Conservation (phyloP, 2,797 vertebrate genomes). For the Scarus forsteni region DNA sequence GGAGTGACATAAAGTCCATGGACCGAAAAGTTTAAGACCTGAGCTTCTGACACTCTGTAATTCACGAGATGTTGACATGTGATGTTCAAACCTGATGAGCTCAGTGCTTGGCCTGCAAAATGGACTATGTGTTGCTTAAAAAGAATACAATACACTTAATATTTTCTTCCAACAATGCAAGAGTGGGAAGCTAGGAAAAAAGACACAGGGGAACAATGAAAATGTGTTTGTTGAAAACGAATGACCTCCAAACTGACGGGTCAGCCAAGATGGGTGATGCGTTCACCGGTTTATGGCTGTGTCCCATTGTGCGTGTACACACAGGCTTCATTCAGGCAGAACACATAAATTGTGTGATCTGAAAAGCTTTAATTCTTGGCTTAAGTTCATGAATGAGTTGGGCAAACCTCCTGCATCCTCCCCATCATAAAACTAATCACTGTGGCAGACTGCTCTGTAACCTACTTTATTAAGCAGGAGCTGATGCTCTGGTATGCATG, state of each 20-base stretch:
- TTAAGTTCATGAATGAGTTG: constrained; percentile 65
- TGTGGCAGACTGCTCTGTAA: constrained; percentile 37
- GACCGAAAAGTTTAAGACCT: constrained; percentile 6
- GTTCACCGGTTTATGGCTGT: constrained; percentile 59
- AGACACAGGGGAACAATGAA: constrained; percentile 21
- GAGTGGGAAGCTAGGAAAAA: constrained; percentile 23
- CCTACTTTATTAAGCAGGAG: constrained; percentile 46
- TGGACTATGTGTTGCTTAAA: constrained; percentile 3
- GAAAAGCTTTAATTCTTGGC: constrained; percentile 67
- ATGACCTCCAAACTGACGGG: constrained; percentile 43
- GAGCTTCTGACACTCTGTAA: constrained; percentile 4
- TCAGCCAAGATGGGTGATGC: constrained; percentile 53
- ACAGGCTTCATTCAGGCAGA: constrained; percentile 67
- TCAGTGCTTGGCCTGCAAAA: not conserved
- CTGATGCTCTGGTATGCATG: not conserved
- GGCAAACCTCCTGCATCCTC: constrained; percentile 55
- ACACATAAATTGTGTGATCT: constrained; percentile 62
- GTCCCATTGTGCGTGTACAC: constrained; percentile 60
- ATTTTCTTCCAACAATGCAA: constrained; percentile 16
- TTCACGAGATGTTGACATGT: constrained; percentile 3
- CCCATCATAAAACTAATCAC: constrained; percentile 62
- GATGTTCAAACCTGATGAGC: constrained; percentile 6
- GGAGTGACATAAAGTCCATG: constrained; percentile 20
- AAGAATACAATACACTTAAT: constrained; percentile 7
- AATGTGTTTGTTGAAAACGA: constrained; percentile 45